Conservation (phyloP, 1,140 invertebrate genomes). For the Caerostris darwini region DNA sequence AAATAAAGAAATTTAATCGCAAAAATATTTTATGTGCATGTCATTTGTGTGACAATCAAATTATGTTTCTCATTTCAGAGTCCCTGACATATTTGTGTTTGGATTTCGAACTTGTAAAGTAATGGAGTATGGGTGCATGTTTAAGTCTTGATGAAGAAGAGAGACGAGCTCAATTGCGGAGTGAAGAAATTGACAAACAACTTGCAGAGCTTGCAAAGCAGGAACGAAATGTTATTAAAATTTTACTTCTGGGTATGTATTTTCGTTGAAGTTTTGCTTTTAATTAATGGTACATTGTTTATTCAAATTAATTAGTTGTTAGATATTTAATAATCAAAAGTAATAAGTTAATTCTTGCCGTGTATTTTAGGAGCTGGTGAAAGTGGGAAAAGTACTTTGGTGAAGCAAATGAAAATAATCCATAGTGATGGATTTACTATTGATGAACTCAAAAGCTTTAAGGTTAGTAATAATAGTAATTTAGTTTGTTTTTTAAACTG, state of each 20-base stretch:
- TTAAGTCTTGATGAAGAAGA: slow-evolving; percentile 83
- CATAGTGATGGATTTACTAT: slow-evolving; percentile 88
- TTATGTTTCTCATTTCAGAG: neutral
- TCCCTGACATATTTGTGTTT: neutral
- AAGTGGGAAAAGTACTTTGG: slow-evolving; percentile 87
- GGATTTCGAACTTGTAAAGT: slow-evolving; percentile 27
- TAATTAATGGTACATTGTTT: neutral
- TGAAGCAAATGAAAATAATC: slow-evolving; percentile 90
- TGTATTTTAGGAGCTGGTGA: slow-evolving; percentile 85
- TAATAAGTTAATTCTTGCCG: neutral
- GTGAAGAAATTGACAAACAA: slow-evolving; percentile 83
- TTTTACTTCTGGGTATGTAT: slow-evolving; percentile 82
- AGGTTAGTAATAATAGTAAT: slow-evolving; percentile 79
- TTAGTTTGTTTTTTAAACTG: neutral
- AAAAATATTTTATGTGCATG: neutral
- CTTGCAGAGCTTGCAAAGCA: slow-evolving; percentile 82
- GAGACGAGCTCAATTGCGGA: slow-evolving; percentile 82
- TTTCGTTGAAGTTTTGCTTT: neutral
- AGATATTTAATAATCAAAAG: neutral
- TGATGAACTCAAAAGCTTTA: slow-evolving; percentile 86
- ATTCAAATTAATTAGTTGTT: neutral
- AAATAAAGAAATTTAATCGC: neutral
- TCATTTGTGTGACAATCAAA: neutral
- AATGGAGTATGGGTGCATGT: slow-evolving; percentile 83
- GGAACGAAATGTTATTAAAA: slow-evolving; percentile 83